A percentile compares a stretch with the other conserved stretches of the same genome.
Evolutionary conservation across 2,113 vertebrate genomes (phyloP).

Genomic region (Lasiurus borealis): DNA sequence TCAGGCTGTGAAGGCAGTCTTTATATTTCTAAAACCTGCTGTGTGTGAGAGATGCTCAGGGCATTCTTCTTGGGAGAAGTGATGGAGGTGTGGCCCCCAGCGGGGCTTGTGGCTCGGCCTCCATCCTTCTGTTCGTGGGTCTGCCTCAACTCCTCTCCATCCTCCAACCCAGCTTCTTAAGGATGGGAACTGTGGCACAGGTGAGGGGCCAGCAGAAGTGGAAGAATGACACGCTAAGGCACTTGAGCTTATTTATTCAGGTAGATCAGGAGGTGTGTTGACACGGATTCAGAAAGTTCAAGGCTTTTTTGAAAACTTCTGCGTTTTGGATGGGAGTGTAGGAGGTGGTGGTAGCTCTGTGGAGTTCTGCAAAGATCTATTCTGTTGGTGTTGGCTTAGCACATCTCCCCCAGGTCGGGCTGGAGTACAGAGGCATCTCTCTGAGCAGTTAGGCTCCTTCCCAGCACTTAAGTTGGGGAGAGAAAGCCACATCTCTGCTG

Average conservation of each 20-base stretch:
- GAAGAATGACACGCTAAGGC: neutral
- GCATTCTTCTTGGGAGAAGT: neutral
- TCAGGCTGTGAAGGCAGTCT: neutral
- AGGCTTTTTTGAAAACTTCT: neutral
- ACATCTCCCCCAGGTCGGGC: neutral
- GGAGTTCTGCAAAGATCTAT: neutral
- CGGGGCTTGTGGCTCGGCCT: neutral
- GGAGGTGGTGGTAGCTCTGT: neutral
- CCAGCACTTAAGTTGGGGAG: neutral
- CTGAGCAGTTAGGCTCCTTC: neutral
- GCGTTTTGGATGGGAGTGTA: neutral
- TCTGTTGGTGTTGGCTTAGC: rapidly evolving
- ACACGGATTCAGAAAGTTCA: neutral
- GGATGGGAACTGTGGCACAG: rapidly evolving
- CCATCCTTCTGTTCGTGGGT: neutral
- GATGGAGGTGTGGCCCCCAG: neutral
- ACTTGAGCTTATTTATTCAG: neutral
- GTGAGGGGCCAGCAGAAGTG: too few species aligned
- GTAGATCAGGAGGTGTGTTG: neutral
- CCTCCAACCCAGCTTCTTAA: neutral
- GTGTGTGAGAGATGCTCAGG: rapidly evolving
- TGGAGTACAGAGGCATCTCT: neutral
- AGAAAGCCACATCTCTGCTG: neutral
- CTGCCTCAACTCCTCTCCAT: neutral
- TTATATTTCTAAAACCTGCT: neutral